Percentiles rank a stretch among this genome's conserved stretches.
Evolutionary conservation across 2,888 invertebrate genomes (phyloP).

Genomic region (Tromatobia lineatoria): DNA sequence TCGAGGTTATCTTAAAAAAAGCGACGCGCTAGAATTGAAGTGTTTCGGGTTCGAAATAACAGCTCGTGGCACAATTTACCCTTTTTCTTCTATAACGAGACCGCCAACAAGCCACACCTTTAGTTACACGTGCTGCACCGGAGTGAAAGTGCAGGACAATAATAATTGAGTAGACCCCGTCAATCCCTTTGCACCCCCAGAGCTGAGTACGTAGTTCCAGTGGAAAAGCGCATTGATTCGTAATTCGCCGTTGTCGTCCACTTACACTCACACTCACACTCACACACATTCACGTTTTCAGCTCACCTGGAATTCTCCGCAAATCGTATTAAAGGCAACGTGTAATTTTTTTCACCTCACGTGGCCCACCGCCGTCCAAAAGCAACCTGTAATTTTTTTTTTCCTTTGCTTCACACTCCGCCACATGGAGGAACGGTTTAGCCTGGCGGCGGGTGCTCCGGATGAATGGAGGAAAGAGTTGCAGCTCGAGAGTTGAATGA

Average conservation of each 20-base stretch:
- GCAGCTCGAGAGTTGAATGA: conserved; percentile 60
- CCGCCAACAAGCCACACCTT: conserved; percentile 12
- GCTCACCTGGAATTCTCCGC: conserved; percentile 70
- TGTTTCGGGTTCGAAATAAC: conserved; percentile 32
- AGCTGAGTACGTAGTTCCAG: conserved; percentile 44
- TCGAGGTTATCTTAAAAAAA: neutral
- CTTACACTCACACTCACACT: conserved; percentile 27
- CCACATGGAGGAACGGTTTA: conserved; percentile 62
- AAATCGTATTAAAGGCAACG: conserved; percentile 83
- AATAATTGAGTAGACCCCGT: conserved; percentile 54
- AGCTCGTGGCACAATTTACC: neutral
- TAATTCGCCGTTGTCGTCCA: conserved; percentile 76
- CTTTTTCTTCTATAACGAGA: conserved; percentile 27
- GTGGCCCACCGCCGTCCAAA: conserved; percentile 70
- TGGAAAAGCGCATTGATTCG: conserved; percentile 76
- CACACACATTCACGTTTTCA: conserved; percentile 21
- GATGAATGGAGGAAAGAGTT: conserved; percentile 69
- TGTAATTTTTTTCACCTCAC: conserved; percentile 79
- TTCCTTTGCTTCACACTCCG: conserved; percentile 51
- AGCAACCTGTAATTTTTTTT: conserved; percentile 77
- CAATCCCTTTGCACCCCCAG: conserved; percentile 70
- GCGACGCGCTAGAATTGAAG: neutral
- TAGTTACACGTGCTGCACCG: conserved; percentile 61
- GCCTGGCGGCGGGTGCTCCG: conserved; percentile 63
- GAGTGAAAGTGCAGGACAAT: conserved; percentile 73